Conservation (phyloP, 2,888 invertebrate genomes). For the Sceliomorpha sp. region DNA sequence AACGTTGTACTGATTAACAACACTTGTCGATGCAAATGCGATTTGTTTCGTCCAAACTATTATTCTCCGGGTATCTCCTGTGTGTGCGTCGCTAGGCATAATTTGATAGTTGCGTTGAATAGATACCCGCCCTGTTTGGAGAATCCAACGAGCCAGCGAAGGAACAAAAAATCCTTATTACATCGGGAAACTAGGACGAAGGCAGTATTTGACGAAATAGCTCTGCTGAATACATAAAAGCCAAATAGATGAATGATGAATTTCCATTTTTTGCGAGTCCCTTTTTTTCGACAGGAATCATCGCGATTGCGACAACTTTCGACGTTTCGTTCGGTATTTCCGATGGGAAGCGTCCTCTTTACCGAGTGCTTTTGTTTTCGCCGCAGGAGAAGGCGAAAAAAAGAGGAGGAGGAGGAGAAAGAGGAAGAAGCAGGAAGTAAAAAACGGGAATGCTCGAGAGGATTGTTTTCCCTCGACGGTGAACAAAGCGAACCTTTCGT, state of each 20-base stretch:
- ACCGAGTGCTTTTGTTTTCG: conserved; percentile 35
- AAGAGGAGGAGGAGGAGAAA: conserved; percentile 3
- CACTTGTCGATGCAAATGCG: too few species aligned
- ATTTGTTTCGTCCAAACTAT: too few species aligned
- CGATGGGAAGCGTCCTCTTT: conserved; percentile 42
- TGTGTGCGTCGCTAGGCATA: too few species aligned
- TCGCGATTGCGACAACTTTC: conserved; percentile 43
- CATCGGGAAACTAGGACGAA: too few species aligned
- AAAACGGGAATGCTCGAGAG: conserved; percentile 34
- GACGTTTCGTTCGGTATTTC: conserved; percentile 33
- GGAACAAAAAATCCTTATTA: too few species aligned
- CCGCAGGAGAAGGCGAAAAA: conserved; percentile 21
- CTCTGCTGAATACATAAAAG: conserved; percentile 30
- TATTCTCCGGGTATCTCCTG: too few species aligned
- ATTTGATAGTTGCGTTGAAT: too few species aligned
- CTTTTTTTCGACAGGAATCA: conserved; percentile 25
- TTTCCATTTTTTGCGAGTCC: conserved; percentile 34
- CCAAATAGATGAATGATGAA: conserved; percentile 29
- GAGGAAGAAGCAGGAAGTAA: conserved; percentile 12
- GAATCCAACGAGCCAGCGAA: too few species aligned
- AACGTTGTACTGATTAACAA: too few species aligned
- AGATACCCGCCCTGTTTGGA: too few species aligned
- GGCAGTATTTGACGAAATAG: too few species aligned
- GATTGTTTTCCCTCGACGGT: conserved; percentile 43
- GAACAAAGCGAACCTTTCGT: conserved; percentile 51